Conservation (phyloP, 2,888 invertebrate genomes). For the Cacoxenus indagator region DNA sequence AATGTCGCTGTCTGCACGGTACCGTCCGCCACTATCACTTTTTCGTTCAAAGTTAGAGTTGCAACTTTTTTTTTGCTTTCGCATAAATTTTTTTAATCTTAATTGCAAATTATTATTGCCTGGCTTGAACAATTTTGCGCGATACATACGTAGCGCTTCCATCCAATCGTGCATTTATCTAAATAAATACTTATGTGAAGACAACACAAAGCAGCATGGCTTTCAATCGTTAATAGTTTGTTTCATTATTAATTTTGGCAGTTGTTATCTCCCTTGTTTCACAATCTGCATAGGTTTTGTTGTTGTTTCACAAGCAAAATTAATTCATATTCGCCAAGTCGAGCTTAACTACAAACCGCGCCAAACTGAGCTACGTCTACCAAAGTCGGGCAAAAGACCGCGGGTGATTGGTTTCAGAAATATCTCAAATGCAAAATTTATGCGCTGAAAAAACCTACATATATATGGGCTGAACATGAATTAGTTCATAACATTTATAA, state of each 20-base stretch:
- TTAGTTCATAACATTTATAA: slow-evolving; percentile 57
- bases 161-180: background rate
- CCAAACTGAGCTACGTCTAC: slow-evolving; percentile 28
- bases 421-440: slow-evolving; percentile 47
- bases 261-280: slow-evolving; percentile 41
- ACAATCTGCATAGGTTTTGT: slow-evolving; percentile 46
- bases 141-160: slow-evolving; percentile 2
- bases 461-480: slow-evolving; percentile 45
- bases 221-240: slow-evolving; percentile 50
- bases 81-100: slow-evolving; percentile 22
- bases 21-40: slow-evolving; percentile 31
- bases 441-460: slow-evolving; percentile 25
- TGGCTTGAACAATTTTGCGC: slow-evolving; percentile 14
- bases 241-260: slow-evolving; percentile 37
- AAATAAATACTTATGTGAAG: background rate
- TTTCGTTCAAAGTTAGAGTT: slow-evolving; percentile 12
- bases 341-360: slow-evolving; percentile 7
- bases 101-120: background rate
- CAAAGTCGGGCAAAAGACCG: slow-evolving; percentile 28
- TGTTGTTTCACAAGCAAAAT: slow-evolving; percentile 15
- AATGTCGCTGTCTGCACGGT: slow-evolving; percentile 5
- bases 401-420: slow-evolving; percentile 35
- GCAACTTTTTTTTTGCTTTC: slow-evolving; percentile 38
- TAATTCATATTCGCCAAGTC: slow-evolving; percentile 25
- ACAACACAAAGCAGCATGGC: slow-evolving; percentile 46